These are phyloP conservation scores for Sweltsa coloradensis DNA, from an alignment of 1,140 invertebrate genomes.

Conservation along the genomic window DNA sequence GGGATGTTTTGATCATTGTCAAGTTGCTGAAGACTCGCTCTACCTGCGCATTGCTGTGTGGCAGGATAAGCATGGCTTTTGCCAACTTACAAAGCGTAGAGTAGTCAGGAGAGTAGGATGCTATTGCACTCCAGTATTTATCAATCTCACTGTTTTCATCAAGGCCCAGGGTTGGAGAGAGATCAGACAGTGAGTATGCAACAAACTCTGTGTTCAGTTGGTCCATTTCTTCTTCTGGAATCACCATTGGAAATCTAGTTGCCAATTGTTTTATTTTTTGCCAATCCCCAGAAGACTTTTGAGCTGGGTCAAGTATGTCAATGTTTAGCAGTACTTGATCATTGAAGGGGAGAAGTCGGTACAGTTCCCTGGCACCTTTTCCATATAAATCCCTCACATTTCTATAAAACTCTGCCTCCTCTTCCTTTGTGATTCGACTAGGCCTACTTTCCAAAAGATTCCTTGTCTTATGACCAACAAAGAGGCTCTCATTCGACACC, in stretches of 20 bases:
- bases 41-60: constrained; percentile 1
- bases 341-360: constrained; percentile 2
- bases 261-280: neutral
- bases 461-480: neutral
- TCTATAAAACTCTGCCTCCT: neutral
- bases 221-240: neutral
- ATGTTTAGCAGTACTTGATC: neutral
- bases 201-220: constrained; percentile 1
- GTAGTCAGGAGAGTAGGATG: no score
- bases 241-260: neutral
- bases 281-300: neutral
- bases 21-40: neutral
- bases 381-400: constrained; percentile 2
- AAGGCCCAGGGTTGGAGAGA: neutral
- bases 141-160: neutral
- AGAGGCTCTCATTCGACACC: neutral
- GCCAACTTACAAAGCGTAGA: neutral
- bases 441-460: neutral
- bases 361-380: neutral
- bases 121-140: neutral
- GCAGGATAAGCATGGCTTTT: constrained; percentile 1
- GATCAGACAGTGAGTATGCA: neutral
- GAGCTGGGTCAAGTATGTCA: neutral
- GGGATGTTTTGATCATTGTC: no score
- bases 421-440: neutral